Evolutionary conservation across 2,888 invertebrate genomes (phyloP).

Genomic region (Smittia sp.): DNA sequence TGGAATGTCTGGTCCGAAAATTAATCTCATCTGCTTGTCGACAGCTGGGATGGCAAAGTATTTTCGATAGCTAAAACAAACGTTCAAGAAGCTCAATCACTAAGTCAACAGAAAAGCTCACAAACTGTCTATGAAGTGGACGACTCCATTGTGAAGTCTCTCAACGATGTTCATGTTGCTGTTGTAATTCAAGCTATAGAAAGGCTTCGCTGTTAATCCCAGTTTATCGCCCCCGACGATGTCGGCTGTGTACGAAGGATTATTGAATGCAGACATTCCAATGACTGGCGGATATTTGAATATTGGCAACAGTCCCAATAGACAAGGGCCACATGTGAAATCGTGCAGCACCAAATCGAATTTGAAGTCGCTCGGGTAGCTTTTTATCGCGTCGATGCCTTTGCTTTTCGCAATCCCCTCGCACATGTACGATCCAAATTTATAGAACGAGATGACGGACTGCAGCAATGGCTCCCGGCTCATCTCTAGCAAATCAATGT

Average conservation of each 20-base stretch:
- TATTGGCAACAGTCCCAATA: conserved; percentile 48
- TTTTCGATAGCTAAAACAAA: conserved; percentile 44
- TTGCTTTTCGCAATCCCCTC: conserved; percentile 37
- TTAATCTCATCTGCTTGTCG: conserved; percentile 44
- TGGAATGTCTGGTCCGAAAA: conserved; percentile 44
- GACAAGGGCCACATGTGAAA: conserved; percentile 47
- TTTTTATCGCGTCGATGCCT: conserved; percentile 45
- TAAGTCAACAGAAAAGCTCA: conserved; percentile 42
- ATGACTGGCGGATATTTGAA: conserved; percentile 49
- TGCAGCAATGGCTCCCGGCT: not conserved
- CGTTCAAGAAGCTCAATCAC: not conserved
- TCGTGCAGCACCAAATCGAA: conserved; percentile 50
- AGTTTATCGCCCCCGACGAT: conserved; percentile 46
- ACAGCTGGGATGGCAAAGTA: conserved; percentile 43
- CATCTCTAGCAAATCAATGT: conserved; percentile 14
- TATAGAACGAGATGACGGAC: conserved; percentile 29
- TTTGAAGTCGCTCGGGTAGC: conserved; percentile 47
- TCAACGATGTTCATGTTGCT: conserved; percentile 46
- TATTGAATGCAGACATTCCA: conserved; percentile 46
- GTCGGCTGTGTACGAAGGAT: conserved; percentile 45
- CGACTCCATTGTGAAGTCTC: conserved; percentile 45
- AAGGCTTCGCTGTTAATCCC: conserved; percentile 45
- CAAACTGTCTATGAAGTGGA: conserved; percentile 44
- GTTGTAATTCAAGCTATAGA: conserved; percentile 43
- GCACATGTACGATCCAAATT: conserved; percentile 28